Evolutionary conservation across 2,888 invertebrate genomes (phyloP).

Genomic region (Troides helena): DNA sequence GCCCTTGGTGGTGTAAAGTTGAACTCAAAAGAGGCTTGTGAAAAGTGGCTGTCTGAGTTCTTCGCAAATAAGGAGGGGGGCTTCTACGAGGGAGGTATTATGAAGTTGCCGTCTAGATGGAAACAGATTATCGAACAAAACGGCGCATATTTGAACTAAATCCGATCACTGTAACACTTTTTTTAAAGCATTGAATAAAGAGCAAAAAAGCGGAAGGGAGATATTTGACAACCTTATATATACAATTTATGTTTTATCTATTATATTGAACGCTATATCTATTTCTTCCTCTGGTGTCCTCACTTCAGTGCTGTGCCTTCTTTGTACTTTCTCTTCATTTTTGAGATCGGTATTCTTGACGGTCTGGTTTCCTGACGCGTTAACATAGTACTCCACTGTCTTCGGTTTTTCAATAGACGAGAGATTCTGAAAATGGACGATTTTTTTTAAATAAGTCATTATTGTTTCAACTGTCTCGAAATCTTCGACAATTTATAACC

Average conservation of each 20-base stretch:
- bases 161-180: too few relatives aligned
- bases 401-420: constrained; percentile 53
- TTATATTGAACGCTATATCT: constrained; percentile 66
- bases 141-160: too few relatives aligned
- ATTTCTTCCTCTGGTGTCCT: constrained; percentile 70
- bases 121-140: too few relatives aligned
- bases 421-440: constrained; percentile 45
- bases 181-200: too few relatives aligned
- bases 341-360: constrained; percentile 34
- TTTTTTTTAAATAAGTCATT: neutral
- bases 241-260: constrained; percentile 57
- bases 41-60: too few relatives aligned
- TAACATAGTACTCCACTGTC: constrained; percentile 59
- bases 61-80: too few relatives aligned
- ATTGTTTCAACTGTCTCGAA: neutral
- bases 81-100: too few relatives aligned
- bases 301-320: constrained; percentile 37
- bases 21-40: too few relatives aligned
- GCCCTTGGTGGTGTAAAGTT: too few relatives aligned
- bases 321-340: constrained; percentile 28
- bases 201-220: too few relatives aligned
- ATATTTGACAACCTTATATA: too few relatives aligned
- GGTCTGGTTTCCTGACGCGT: constrained; percentile 34
- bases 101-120: too few relatives aligned
- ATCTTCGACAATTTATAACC: neutral